Evolutionary conservation across 1,140 invertebrate species (phyloP).

Genomic region (Gonatopus flavifemur): DNA sequence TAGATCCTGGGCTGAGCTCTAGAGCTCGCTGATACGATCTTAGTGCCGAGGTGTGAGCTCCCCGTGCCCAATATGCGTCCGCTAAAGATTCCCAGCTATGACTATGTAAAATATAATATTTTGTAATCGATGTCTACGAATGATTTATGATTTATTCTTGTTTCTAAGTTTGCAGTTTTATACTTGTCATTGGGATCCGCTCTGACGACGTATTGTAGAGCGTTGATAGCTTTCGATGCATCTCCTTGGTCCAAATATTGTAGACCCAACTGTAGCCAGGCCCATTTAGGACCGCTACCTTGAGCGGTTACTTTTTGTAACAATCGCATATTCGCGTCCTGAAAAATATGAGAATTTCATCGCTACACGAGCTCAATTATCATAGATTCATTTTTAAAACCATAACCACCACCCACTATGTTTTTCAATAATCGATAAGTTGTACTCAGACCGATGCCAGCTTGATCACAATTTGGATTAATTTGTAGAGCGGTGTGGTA

Average conservation of each 20-base stretch:
- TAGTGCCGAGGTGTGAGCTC: conserved; percentile 80
- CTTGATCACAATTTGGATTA: conserved; percentile 66
- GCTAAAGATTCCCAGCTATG: conserved; percentile 83
- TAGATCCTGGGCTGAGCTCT: conserved; percentile 65
- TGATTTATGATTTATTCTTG: conserved; percentile 34
- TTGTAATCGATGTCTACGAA: conserved; percentile 23
- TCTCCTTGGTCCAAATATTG: conserved; percentile 74
- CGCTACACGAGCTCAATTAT: background rate
- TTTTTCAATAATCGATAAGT: conserved; percentile 70
- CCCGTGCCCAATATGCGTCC: conserved; percentile 82
- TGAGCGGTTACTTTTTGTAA: conserved; percentile 63
- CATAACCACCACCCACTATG: conserved; percentile 54
- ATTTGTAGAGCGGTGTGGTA: conserved; percentile 81
- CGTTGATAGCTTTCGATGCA: conserved; percentile 71
- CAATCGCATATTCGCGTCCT: conserved; percentile 70
- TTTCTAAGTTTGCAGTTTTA: conserved; percentile 39
- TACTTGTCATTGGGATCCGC: conserved; percentile 69
- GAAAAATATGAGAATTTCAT: conserved; percentile 15
- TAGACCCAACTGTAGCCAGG: conserved; percentile 78
- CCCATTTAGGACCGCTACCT: conserved; percentile 68
- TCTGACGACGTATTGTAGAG: conserved; percentile 76
- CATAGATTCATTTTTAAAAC: too few relatives aligned
- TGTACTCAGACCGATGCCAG: conserved; percentile 74
- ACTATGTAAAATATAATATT: conserved; percentile 47
- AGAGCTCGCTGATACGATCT: conserved; percentile 81